Percentiles rank a stretch among this genome's conserved stretches.
These are phyloP conservation scores for Hyperopisus bebe DNA, from an alignment of 2,113 vertebrate species.

Conservation along the genomic window DNA sequence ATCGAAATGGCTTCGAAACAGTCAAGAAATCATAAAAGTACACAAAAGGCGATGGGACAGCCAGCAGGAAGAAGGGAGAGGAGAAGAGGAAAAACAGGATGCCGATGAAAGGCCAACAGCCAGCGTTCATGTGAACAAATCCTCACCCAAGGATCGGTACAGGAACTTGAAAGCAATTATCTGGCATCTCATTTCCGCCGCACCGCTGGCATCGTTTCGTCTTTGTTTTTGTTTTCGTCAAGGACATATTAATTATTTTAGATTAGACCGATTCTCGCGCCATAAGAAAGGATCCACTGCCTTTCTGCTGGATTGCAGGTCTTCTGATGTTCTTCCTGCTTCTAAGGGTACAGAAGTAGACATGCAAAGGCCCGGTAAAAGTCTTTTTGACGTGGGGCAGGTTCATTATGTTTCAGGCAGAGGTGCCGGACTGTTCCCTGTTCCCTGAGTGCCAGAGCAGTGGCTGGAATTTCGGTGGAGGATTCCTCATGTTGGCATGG, in stretches of 20 bases:
- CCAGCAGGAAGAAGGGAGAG: conserved; percentile 8
- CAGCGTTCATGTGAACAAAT: conserved; percentile 58
- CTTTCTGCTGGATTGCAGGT: conserved; percentile 50
- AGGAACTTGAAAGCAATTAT: conserved; percentile 68
- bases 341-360: conserved; percentile 52
- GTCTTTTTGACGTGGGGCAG: conserved; percentile 53
- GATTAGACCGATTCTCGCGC: conserved; percentile 65
- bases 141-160: conserved; percentile 56
- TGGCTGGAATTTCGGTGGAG: background rate
- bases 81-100: conserved; percentile 2
- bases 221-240: conserved; percentile 57
- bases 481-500: background rate
- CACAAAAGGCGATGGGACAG: conserved; percentile 26
- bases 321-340: conserved; percentile 56
- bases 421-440: background rate
- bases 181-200: conserved; percentile 54
- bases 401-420: conserved; percentile 45
- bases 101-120: conserved; percentile 50
- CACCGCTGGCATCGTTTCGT: conserved; percentile 50
- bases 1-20: background rate
- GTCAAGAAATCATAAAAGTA: conserved; percentile 20
- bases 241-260: conserved; percentile 75
- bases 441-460: background rate
- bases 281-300: conserved; percentile 58
- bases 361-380: conserved; percentile 58